These are phyloP conservation scores for Cladorhizidae sp. DNA, from an alignment of 37 sponge, comb jelly and placozoan genomes.

Conservation along the genomic window DNA sequence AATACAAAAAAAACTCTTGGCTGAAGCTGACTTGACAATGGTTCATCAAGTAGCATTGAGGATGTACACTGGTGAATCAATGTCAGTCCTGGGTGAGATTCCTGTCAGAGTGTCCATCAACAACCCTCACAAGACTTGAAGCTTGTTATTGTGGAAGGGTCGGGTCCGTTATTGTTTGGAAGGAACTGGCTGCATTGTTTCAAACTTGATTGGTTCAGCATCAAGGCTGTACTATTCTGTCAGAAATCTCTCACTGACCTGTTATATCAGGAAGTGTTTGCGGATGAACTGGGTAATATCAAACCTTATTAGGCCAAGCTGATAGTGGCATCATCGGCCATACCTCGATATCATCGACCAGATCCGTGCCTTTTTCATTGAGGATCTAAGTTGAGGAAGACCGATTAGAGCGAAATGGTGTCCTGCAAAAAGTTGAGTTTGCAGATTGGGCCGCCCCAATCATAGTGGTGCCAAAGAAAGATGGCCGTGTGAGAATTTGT, in stretches of 20 bases:
- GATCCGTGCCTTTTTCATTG: too few relatives aligned
- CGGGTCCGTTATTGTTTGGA: not conserved
- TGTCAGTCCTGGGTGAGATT: not conserved
- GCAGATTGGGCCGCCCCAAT: slow-evolving; percentile 64
- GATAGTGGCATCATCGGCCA: too few relatives aligned
- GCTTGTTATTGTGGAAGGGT: slow-evolving; percentile 8
- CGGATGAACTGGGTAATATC: too few relatives aligned
- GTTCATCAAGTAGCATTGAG: slow-evolving; percentile 1
- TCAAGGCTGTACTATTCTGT: not conserved
- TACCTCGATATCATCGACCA: too few relatives aligned
- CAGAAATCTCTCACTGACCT: too few relatives aligned
- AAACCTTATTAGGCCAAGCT: too few relatives aligned
- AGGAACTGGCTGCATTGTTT: slow-evolving; percentile 16
- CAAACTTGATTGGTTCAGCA: slow-evolving; percentile 23
- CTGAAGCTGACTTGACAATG: slow-evolving; percentile 24
- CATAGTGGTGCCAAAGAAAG: slow-evolving; percentile 23
- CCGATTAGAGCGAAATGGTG: too few relatives aligned
- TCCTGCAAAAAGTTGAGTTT: too few relatives aligned
- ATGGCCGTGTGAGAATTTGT: slow-evolving; percentile 42
- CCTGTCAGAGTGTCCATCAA: not conserved
- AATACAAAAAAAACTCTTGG: slow-evolving; percentile 30
- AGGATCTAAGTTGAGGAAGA: too few relatives aligned
- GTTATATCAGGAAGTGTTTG: too few relatives aligned
- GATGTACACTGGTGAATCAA: not conserved
- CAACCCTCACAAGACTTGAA: not conserved